A percentile compares a stretch with the other conserved stretches of the same genome.
phyloP scores from a whole-genome alignment of 2,113 vertebrate genomes.

The Cichladusa arquata region DNA sequence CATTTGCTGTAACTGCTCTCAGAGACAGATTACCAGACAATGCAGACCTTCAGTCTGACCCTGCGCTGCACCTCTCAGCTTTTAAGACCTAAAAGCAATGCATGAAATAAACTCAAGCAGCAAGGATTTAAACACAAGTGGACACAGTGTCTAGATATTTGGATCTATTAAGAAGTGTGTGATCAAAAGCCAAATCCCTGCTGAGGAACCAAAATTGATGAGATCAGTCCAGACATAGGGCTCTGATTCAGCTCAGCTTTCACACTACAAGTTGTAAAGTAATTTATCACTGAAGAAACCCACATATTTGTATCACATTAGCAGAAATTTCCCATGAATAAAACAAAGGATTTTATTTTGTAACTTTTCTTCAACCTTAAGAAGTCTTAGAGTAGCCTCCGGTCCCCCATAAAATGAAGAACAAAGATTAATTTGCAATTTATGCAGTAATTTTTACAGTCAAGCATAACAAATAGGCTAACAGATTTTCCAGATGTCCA shows the following conservation, averaged over 20 bases:
- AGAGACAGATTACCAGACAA: constrained; percentile 13
- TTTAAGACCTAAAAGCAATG: constrained; percentile 39
- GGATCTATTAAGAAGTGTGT: constrained; percentile 4
- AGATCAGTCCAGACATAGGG: constrained; percentile 18
- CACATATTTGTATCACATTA: constrained; percentile 46
- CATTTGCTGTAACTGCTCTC: neutral
- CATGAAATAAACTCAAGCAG: constrained; percentile 43
- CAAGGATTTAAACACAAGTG: constrained; percentile 53
- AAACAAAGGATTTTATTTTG: constrained; percentile 56
- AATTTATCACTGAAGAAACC: constrained; percentile 46
- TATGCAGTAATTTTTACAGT: constrained; percentile 39
- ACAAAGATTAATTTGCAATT: constrained; percentile 62
- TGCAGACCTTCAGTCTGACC: constrained; percentile 36
- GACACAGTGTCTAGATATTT: constrained; percentile 25
- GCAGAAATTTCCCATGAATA: constrained; percentile 49
- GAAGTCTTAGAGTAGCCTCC: neutral
- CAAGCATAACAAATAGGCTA: constrained; percentile 35
- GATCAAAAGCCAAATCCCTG: constrained; percentile 47
- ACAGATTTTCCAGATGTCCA: constrained; percentile 46
- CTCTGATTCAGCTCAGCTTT: constrained; percentile 36
- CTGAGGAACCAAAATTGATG: constrained; percentile 53
- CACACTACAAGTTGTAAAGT: constrained; percentile 46
- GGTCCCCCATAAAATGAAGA: constrained; percentile 35
- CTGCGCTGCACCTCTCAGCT: neutral
- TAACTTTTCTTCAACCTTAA: neutral